Percentiles rank a stretch among this genome's conserved stretches.
phyloP scores from a whole-genome alignment of 2,797 vertebrate species.

The Platalea minor region DNA sequence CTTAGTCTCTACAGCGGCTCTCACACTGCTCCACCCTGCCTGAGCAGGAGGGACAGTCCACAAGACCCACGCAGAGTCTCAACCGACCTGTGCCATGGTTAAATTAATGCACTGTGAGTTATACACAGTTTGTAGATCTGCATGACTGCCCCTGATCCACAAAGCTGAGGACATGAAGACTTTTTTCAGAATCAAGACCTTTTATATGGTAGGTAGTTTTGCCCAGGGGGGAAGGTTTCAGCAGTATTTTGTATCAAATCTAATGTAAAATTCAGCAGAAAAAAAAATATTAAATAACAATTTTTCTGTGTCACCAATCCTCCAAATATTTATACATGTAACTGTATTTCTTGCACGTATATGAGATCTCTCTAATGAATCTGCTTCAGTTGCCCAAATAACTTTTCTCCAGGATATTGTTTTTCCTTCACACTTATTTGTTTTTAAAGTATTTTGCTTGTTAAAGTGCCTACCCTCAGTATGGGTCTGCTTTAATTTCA shows the following conservation, averaged over 20 bases:
- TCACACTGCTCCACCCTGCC: not conserved
- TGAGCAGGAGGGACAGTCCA: not conserved
- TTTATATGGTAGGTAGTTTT: not conserved
- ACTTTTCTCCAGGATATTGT: not conserved
- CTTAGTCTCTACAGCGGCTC: not conserved
- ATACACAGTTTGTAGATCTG: not conserved
- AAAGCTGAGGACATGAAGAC: not conserved
- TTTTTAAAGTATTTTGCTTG: not conserved
- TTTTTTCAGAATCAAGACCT: not conserved
- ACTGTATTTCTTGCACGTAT: not conserved
- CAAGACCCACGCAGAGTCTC: not conserved
- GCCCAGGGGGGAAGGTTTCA: not conserved
- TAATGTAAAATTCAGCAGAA: not conserved
- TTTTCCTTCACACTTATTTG: not conserved
- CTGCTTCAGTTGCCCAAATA: not conserved
- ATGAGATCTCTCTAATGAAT: not conserved
- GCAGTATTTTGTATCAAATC: not conserved
- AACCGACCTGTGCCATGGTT: fast-evolving
- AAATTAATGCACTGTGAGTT: not conserved
- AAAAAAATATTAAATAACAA: not conserved
- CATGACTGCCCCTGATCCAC: not conserved
- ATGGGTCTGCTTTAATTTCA: not conserved
- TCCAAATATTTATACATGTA: not conserved
- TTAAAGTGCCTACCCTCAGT: not conserved
- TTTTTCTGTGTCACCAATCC: not conserved